Percentiles rank a stretch among this genome's conserved stretches.
These are phyloP conservation scores for Mellivora capensis DNA, from an alignment of 2,113 vertebrate genomes.

Conservation along the genomic window DNA sequence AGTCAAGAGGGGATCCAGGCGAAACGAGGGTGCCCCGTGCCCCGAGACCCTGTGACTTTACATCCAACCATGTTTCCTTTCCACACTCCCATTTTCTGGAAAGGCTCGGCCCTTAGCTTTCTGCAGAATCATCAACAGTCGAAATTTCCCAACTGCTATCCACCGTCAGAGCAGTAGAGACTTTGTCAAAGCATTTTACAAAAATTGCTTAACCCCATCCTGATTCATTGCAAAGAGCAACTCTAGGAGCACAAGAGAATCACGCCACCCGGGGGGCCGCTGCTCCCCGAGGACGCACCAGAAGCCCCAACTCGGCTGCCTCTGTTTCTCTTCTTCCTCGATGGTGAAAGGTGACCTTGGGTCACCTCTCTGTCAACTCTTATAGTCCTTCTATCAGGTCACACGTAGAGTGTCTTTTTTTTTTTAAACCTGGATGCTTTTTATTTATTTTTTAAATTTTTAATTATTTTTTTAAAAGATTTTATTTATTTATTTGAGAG, in stretches of 20 bases:
- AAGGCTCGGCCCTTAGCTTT: background rate
- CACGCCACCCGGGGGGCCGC: too few species aligned
- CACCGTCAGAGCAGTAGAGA: too few species aligned
- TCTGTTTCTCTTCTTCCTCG: background rate
- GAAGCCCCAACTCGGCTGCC: fast-evolving
- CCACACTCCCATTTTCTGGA: background rate
- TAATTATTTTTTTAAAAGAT: too few species aligned
- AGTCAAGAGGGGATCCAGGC: too few species aligned
- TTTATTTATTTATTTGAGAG: too few species aligned
- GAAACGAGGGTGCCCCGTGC: background rate
- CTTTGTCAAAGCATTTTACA: background rate
- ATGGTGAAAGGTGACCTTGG: background rate
- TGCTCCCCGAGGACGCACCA: fast-evolving
- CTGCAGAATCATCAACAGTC: background rate
- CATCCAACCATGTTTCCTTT: too few species aligned
- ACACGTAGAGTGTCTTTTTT: background rate
- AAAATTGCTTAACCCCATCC: background rate
- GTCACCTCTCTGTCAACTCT: background rate
- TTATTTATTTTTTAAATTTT: background rate
- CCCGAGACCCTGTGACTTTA: too few species aligned
- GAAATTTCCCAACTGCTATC: background rate
- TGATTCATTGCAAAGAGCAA: background rate
- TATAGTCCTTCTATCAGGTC: background rate
- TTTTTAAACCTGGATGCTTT: background rate
- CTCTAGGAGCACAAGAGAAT: background rate